Conservation (phyloP, 2,797 vertebrate genomes). For the Myotis vivesi region DNA sequence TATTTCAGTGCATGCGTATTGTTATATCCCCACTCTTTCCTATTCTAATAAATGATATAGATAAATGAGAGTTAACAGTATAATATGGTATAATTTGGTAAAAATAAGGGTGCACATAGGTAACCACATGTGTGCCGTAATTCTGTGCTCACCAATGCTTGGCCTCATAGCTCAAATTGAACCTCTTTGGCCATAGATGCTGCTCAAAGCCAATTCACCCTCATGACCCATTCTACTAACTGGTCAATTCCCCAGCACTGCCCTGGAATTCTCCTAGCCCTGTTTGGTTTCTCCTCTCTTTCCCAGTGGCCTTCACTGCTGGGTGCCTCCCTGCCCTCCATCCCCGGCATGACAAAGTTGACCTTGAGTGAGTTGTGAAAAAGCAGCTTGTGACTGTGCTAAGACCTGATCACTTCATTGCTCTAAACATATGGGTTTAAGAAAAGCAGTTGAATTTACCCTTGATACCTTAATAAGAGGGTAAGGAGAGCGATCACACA, state of each 20-base stretch:
- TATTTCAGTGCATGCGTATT: not conserved
- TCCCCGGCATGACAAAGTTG: not conserved
- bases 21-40: not conserved
- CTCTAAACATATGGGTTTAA: not conserved
- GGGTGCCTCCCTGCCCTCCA: not conserved
- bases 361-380: not conserved
- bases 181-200: not conserved
- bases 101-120: not conserved
- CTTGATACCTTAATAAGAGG: constrained; percentile 20
- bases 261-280: not conserved
- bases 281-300: not conserved
- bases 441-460: not conserved
- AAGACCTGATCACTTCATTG: not conserved
- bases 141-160: not conserved
- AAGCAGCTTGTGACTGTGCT: not conserved
- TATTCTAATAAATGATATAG: not conserved
- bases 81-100: not conserved
- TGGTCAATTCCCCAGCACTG: not conserved
- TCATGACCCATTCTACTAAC: not conserved
- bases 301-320: not conserved
- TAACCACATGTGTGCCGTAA: not conserved
- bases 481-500: not conserved
- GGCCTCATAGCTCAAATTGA: not conserved
- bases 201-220: not conserved
- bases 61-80: not conserved